Percentiles rank a stretch among this genome's conserved stretches.
Conservation (phyloP, 2,888 invertebrate genomes). For the Colletes collaris region DNA sequence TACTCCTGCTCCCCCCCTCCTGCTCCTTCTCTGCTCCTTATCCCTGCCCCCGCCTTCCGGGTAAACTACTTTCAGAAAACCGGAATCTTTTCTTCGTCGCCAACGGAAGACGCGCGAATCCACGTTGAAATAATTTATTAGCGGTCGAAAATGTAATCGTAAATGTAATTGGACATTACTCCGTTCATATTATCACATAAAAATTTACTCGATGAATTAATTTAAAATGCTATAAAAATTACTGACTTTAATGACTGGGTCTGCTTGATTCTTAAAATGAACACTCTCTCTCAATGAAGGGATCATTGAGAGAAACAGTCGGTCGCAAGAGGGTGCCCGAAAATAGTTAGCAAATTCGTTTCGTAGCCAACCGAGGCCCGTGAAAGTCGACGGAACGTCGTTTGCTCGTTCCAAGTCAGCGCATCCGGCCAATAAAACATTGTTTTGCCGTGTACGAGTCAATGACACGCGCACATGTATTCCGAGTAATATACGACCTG, state of each 20-base stretch:
- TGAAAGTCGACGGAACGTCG: conserved; percentile 5
- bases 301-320: not conserved
- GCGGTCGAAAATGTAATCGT: too few relatives aligned
- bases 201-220: too few relatives aligned
- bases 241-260: too few relatives aligned
- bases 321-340: too few relatives aligned
- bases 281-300: not conserved
- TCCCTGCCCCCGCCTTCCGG: not conserved
- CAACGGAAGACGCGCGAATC: not conserved
- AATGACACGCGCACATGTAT: conserved; percentile 42
- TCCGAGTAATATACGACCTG: conserved; percentile 44
- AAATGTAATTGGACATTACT: too few relatives aligned
- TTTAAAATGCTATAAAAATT: too few relatives aligned
- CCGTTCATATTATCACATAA: too few relatives aligned
- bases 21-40: conserved; percentile 8
- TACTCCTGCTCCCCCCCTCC: not conserved
- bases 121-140: conserved; percentile 2
- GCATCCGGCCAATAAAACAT: conserved; percentile 40
- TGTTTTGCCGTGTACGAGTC: conserved; percentile 48
- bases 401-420: not conserved
- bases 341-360: not conserved
- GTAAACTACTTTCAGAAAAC: conserved; percentile 7
- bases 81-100: not conserved
- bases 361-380: not conserved
- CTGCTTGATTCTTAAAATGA: too few relatives aligned